These are phyloP conservation scores for Xyrauchen texanus DNA, from an alignment of 2,113 vertebrate species.

Conservation along the genomic window DNA sequence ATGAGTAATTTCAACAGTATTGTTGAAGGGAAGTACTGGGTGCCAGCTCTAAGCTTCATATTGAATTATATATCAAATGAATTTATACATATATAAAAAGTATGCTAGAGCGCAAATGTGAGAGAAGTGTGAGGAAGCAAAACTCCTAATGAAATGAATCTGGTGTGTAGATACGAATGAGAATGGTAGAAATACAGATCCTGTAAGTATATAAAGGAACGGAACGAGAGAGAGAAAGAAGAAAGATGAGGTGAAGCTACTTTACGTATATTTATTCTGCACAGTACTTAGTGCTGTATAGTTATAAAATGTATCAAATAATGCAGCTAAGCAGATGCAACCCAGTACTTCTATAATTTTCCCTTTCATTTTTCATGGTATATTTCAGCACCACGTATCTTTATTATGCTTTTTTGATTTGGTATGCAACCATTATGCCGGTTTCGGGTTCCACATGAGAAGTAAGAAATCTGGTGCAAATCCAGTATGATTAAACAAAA, in stretches of 20 bases:
- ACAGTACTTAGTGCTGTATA: too few species aligned
- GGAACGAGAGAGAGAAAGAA: too few species aligned
- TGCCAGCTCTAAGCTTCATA: constrained; percentile 33
- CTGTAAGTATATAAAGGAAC: not conserved
- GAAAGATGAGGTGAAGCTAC: too few species aligned
- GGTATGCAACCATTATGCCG: too few species aligned
- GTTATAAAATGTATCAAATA: too few species aligned
- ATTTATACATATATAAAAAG: constrained; percentile 58
- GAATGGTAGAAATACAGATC: not conserved
- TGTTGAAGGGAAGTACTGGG: constrained; percentile 46
- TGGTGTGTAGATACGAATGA: constrained; percentile 12
- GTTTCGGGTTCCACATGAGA: too few species aligned
- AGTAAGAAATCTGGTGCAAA: constrained; percentile 15
- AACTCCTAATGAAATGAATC: constrained; percentile 47
- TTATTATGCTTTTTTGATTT: too few species aligned
- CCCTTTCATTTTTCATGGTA: too few species aligned
- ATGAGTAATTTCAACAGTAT: constrained; percentile 43
- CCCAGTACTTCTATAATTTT: too few species aligned
- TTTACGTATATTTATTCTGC: too few species aligned
- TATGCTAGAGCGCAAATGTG: constrained; percentile 46
- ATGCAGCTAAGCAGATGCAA: too few species aligned
- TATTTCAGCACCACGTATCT: too few species aligned
- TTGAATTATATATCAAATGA: constrained; percentile 63
- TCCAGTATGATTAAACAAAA: constrained; percentile 36
- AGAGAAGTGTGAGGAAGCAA: constrained; percentile 46